A percentile compares a stretch with the other conserved stretches of the same genome.
These are phyloP conservation scores for Philotrypesis tridentata DNA, from an alignment of 1,140 invertebrate genomes.

Conservation along the genomic window DNA sequence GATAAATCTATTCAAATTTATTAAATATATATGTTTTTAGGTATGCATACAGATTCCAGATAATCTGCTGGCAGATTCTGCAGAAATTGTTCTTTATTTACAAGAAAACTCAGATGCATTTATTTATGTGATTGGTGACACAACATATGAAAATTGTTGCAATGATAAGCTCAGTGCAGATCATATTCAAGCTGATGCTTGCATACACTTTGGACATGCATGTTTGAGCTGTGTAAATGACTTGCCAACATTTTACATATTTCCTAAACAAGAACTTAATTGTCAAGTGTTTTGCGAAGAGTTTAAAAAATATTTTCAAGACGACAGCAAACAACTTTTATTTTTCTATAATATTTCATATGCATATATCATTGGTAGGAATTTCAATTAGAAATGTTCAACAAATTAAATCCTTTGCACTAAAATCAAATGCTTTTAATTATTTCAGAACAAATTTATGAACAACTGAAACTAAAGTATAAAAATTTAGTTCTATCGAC, in stretches of 20 bases:
- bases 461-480: slow-evolving; percentile 55
- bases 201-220: slow-evolving; percentile 93
- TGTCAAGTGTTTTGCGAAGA: slow-evolving; percentile 64
- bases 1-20: background rate
- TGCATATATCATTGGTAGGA: slow-evolving; percentile 78
- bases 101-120: slow-evolving; percentile 76
- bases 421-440: slow-evolving; percentile 33
- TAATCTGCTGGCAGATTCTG: slow-evolving; percentile 81
- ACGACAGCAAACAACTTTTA: slow-evolving; percentile 73
- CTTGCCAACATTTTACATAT: slow-evolving; percentile 84
- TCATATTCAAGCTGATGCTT: slow-evolving; percentile 87
- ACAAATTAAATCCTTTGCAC: background rate
- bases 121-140: slow-evolving; percentile 92
- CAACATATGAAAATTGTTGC: slow-evolving; percentile 95
- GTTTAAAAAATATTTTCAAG: slow-evolving; percentile 64
- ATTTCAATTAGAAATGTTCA: background rate
- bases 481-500: slow-evolving; percentile 61
- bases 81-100: slow-evolving; percentile 79
- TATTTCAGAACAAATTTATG: slow-evolving; percentile 61
- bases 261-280: slow-evolving; percentile 78
- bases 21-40: slow-evolving; percentile 71
- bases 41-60: slow-evolving; percentile 95
- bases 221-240: slow-evolving; percentile 84
- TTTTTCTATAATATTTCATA: slow-evolving; percentile 85
- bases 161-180: slow-evolving; percentile 93